Evolutionary conservation across 2,113 vertebrate genomes (phyloP).

Genomic region (Caretta caretta): DNA sequence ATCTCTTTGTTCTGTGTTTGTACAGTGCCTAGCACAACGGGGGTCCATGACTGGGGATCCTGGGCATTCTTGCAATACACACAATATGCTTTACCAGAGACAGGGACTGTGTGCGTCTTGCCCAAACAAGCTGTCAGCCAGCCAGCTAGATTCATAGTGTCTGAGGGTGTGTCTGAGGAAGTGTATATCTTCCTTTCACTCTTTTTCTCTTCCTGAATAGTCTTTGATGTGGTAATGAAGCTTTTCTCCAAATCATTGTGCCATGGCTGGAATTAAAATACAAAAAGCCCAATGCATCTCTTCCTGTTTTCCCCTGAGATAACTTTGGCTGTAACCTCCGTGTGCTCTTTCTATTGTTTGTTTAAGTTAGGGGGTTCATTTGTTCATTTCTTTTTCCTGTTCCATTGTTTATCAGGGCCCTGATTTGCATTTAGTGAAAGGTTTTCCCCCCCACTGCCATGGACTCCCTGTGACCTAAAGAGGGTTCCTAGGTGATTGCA

Average conservation of each 20-base stretch:
- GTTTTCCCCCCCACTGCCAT: background rate
- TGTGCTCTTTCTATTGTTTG: conserved; percentile 19
- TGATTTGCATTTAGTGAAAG: conserved; percentile 19
- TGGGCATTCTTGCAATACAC: background rate
- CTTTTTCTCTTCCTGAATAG: background rate
- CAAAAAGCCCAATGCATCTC: background rate
- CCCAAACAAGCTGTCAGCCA: background rate
- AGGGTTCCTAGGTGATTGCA: background rate
- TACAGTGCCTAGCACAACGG: background rate
- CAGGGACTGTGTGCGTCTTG: background rate
- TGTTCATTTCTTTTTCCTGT: conserved; percentile 33
- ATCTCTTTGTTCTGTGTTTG: background rate
- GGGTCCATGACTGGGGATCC: background rate
- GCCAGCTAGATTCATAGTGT: background rate
- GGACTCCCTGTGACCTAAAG: background rate
- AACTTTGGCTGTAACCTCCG: background rate
- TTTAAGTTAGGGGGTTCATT: conserved; percentile 26
- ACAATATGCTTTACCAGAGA: background rate
- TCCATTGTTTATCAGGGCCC: background rate
- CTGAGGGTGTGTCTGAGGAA: background rate
- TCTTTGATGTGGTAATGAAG: background rate
- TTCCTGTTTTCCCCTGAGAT: background rate
- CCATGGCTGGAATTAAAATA: background rate
- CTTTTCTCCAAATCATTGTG: background rate
- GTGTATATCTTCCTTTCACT: background rate